Conservation (phyloP, 2,113 vertebrate species). For the Suncus etruscus region DNA sequence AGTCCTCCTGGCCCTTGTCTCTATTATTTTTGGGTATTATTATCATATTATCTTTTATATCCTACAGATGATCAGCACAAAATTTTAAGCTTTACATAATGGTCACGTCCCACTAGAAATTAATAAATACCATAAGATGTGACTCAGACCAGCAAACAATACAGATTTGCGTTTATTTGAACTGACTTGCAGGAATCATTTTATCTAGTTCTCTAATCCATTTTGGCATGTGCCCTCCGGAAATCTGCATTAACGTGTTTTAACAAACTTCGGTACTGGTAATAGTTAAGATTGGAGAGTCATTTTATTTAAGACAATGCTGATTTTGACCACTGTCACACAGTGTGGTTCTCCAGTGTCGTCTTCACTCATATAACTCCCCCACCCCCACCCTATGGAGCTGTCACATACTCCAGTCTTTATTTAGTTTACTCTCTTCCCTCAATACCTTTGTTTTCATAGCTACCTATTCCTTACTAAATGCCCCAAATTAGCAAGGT, state of each 20-base stretch:
- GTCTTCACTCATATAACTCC: background rate
- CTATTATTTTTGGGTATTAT: too few relatives aligned
- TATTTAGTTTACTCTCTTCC: background rate
- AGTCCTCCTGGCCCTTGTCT: too few relatives aligned
- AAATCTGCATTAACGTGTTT: background rate
- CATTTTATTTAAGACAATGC: background rate
- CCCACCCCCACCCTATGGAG: background rate
- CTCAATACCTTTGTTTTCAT: too few relatives aligned
- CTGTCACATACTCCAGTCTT: background rate
- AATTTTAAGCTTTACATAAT: too few relatives aligned
- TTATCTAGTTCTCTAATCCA: constrained; percentile 1
- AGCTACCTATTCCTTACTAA: background rate
- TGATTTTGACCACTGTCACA: background rate
- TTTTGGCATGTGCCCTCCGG: background rate
- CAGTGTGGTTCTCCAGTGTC: background rate
- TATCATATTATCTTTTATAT: too few relatives aligned
- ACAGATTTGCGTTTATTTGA: background rate
- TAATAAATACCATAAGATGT: too few relatives aligned
- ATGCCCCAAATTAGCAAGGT: background rate
- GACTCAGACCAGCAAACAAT: too few relatives aligned
- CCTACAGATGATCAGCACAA: too few relatives aligned
- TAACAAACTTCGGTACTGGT: background rate
- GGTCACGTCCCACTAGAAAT: too few relatives aligned
- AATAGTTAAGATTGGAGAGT: background rate
- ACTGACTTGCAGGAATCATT: background rate